Evolutionary conservation across 2,113 vertebrate genomes (phyloP), one percentile per base, ranked within the genome.

Genomic region (Carassius gibelio): DNA sequence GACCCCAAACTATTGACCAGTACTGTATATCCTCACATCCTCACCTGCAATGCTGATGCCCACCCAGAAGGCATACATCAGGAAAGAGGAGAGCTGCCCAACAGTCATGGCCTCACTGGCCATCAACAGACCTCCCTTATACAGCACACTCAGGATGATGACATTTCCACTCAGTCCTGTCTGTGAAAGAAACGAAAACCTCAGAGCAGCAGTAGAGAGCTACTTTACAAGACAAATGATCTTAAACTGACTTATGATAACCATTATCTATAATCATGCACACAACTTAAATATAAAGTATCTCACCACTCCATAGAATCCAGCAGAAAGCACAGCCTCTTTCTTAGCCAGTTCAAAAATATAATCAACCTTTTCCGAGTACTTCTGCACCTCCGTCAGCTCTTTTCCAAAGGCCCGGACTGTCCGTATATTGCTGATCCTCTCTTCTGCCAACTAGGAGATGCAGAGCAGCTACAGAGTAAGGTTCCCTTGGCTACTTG

Each of bases 51-150:
- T 94, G 91, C 98, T 99, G 92, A 99, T 82, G 92, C 98, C 98
- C 76, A 99, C 97, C 98, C 98, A 99, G 93, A 99, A 97, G 84
- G 98, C 96, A 90, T 99, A 99, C 97, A 99, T 96, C 34, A 99
- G 94, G 93, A 99, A 99, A 21, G 97, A 96, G 8, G 98, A 98
- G 81, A 99, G 96, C 91, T 99, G 96, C 59, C 98, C 98, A 75
- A 99, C 95, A 0, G 96, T 99, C 96, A 99, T 97, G 87, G 97
- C 95, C 74, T 98, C 96, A 72, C 85, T 95, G 85, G 96, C 95
- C 94, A 96, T 97, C 86, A 99, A 90, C 85, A 98, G 93, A 50
- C 98, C 98, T 83, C 98, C 98, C 92, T 99, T 99, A 93, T 99
- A 99, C 30, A 99, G 93, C 85, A 99, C 98, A 0, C 96, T 93